Percentiles rank a stretch among this genome's conserved stretches.
Evolutionary conservation across 2,113 vertebrate species (phyloP).

Genomic region (Arenaria interpres): DNA sequence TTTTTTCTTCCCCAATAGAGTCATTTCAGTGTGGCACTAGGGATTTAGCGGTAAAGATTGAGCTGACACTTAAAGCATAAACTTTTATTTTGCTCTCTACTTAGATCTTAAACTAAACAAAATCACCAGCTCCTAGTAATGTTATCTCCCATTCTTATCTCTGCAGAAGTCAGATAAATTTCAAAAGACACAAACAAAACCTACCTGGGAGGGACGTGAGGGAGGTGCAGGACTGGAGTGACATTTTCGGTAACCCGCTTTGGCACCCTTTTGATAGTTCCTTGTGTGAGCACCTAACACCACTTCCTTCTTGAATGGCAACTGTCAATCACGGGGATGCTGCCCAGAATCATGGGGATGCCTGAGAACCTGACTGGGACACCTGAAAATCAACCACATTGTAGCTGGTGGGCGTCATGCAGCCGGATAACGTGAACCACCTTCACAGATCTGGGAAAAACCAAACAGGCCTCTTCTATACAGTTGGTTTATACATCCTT

Average conservation of each 20-base stretch:
- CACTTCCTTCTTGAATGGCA: background rate
- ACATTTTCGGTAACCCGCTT: background rate
- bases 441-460: background rate
- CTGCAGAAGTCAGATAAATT: background rate
- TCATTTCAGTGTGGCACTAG: background rate
- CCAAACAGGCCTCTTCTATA: background rate
- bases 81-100: background rate
- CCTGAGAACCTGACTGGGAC: background rate
- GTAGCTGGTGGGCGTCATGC: background rate
- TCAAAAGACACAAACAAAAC: background rate
- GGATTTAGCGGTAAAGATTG: background rate
- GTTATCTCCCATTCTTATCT: background rate
- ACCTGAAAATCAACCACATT: background rate
- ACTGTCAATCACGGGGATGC: too few species aligned
- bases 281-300: background rate
- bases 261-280: background rate
- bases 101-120: background rate
- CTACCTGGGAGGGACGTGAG: background rate
- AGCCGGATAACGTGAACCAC: rapidly evolving
- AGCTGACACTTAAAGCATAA: background rate
- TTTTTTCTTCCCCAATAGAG: background rate
- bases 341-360: background rate
- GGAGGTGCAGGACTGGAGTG: background rate
- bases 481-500: background rate
- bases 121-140: background rate